These are phyloP conservation scores for Scophthalmus maximus DNA, from an alignment of 2,113 vertebrate genomes.

Conservation along the genomic window DNA sequence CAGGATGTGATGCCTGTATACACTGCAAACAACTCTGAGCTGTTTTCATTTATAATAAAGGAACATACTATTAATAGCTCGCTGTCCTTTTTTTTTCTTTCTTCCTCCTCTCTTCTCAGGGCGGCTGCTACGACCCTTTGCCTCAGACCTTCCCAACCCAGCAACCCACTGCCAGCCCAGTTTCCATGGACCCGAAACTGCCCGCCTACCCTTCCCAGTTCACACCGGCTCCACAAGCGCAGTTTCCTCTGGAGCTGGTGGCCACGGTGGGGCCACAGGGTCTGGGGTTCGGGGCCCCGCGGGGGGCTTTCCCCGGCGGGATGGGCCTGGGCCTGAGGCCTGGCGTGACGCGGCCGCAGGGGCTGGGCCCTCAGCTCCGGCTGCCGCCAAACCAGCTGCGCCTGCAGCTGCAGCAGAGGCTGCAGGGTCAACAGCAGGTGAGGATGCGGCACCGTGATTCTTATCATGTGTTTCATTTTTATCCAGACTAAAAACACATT, in stretches of 20 bases:
- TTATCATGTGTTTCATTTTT: not conserved
- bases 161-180: conserved; percentile 75
- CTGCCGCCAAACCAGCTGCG: conserved; percentile 92
- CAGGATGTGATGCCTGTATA: no score
- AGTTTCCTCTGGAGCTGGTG: conserved; percentile 86
- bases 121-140: conserved; percentile 88
- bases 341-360: conserved; percentile 81
- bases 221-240: conserved; percentile 81
- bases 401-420: conserved; percentile 92
- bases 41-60: not conserved
- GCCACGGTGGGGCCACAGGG: conserved; percentile 80
- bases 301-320: conserved; percentile 85
- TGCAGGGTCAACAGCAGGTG: conserved; percentile 94
- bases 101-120: conserved; percentile 73
- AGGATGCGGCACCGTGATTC: no score
- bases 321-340: conserved; percentile 84
- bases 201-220: conserved; percentile 88
- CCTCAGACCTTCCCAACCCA: conserved; percentile 85
- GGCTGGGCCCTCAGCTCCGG: conserved; percentile 85
- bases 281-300: conserved; percentile 83
- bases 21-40: not conserved
- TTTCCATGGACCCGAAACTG: conserved; percentile 88
- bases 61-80: no score
- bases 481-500: not conserved
- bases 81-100: not conserved